These are phyloP conservation scores for Candidula unifasciata DNA, from an alignment of 2,888 invertebrate genomes.

Conservation along the genomic window DNA sequence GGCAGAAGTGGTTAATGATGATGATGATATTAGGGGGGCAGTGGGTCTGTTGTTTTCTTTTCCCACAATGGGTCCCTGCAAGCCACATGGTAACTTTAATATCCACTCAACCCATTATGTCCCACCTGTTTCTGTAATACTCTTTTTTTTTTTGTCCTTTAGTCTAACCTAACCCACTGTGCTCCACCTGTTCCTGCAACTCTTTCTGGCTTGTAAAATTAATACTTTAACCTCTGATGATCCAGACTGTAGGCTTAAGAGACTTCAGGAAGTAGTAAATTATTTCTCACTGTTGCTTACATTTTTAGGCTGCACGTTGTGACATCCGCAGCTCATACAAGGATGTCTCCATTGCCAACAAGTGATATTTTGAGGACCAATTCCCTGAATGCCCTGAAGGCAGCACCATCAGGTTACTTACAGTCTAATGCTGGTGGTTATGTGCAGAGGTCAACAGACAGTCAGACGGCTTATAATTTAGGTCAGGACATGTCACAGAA, in stretches of 20 bases:
- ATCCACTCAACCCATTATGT: too few species aligned
- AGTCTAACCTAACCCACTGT: too few species aligned
- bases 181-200: too few species aligned
- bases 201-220: too few species aligned
- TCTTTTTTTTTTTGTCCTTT: too few species aligned
- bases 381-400: conserved; percentile 14
- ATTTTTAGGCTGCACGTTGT: conserved; percentile 43
- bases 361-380: conserved; percentile 16
- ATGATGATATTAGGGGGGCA: too few species aligned
- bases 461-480: background rate
- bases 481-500: background rate
- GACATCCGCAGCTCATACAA: conserved; percentile 23
- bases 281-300: background rate
- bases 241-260: background rate
- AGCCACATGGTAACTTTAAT: too few species aligned
- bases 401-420: conserved; percentile 7
- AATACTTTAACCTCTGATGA: too few species aligned
- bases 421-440: background rate
- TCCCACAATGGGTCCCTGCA: too few species aligned
- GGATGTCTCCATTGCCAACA: conserved; percentile 9
- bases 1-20: too few species aligned
- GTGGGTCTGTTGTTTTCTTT: too few species aligned
- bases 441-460: conserved; percentile 14
- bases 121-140: too few species aligned
- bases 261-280: background rate